These are phyloP conservation scores for Mayetiola destructor DNA, from an alignment of 2,888 invertebrate species.

Conservation along the genomic window DNA sequence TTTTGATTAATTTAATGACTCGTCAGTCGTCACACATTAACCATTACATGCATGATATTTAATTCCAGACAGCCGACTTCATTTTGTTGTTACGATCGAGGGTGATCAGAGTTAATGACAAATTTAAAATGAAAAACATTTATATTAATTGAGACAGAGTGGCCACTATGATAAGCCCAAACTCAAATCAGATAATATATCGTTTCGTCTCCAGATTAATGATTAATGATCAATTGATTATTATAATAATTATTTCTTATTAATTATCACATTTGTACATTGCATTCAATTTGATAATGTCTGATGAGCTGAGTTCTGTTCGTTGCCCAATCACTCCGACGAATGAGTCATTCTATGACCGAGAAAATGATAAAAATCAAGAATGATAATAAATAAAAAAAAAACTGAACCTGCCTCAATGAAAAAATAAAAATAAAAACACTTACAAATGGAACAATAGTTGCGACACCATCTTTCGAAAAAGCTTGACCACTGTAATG, in stretches of 20 bases:
- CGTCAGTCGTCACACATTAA: too few species aligned
- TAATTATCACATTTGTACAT: constrained; percentile 25
- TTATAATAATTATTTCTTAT: background rate
- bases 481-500: constrained; percentile 62
- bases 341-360: background rate
- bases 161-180: too few species aligned
- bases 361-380: background rate
- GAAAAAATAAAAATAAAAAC: background rate
- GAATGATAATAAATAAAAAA: background rate
- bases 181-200: too few species aligned
- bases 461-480: constrained; percentile 50
- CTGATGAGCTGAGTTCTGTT: constrained; percentile 24
- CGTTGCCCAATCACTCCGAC: constrained; percentile 25
- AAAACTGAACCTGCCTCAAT: background rate
- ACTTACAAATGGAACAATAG: constrained; percentile 51
- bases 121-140: too few species aligned
- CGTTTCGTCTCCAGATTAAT: background rate
- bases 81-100: too few species aligned
- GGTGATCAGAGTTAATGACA: too few species aligned
- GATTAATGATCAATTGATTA: background rate
- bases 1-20: too few species aligned
- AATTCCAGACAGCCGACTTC: too few species aligned
- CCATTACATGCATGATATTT: too few species aligned
- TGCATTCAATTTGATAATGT: constrained; percentile 22
- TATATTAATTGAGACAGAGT: too few species aligned